Base-by-base conservation (phyloP, 2,113 vertebrate species). In the Prunella himalayana region DNA sequence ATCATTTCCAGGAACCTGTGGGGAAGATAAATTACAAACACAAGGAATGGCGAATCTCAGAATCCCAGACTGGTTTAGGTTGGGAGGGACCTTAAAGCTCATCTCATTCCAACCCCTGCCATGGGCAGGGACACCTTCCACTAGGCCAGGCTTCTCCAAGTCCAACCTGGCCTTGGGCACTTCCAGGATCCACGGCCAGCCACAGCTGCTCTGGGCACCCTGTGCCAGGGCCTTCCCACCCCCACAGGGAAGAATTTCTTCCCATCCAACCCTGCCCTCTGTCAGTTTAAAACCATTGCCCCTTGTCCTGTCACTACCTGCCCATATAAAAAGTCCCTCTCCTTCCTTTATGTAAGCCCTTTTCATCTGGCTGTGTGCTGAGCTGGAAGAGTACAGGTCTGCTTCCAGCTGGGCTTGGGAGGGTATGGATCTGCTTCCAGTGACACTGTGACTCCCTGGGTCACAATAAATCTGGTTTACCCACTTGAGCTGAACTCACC, bases 1-100 rank as follows among this genome's bases (percentile, higher is more conserved):
- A 99, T 96, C 98, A 99, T 98, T 89, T 99, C 99, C 25, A 99
- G 97, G 95, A 99, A 99, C 88, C 99, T 99, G 98, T 27, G 84
- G 61, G 47, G 28, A 65, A 92, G 50, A 73, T 2, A 79, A 86
- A 90, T 87, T 24, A 39, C 33, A 86, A 73, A 85, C 17, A 21
- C 17, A 20, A 81, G 47, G 54, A 60, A n/a, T 11, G 24, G 57
- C 15, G 2, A 56, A 70, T 33, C 64, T 49, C 23, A 37, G 37
- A 77, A 50, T 70, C 27, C 23, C 64, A 23, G 15, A 33, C 8
- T 42, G 15, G 22, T 63, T 33, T 83, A 49, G 6, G 25, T 20
- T 37, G 41, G 31, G 31, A 69, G 35, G 31, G 22, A 49, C 21
- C 21, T 69, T 69, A 42, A 49, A 63, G 41, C 41, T 41, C 47